Base-by-base conservation (phyloP, 2,113 vertebrate genomes). In the Rhabdomys dilectus region DNA sequence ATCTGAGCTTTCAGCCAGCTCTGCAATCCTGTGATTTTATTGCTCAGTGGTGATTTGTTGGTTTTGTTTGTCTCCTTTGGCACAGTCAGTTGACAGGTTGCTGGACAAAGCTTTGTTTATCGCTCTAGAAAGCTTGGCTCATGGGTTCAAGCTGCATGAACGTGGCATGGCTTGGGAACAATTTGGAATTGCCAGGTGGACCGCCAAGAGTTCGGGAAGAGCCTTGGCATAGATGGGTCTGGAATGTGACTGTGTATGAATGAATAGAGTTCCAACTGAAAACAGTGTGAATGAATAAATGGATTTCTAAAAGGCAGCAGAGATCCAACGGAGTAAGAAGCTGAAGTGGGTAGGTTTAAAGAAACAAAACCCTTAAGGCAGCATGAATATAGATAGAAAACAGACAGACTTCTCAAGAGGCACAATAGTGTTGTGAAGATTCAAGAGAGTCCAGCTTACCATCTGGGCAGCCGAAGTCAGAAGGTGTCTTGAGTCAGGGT, bases 11-110 rank as follows among this genome's bases (percentile, higher is more conserved):
- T 89, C 22, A 75, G 51, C 78, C 73, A 93, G 56, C 36, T 95
- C 86, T 64, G 42, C 66, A 89, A 89, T 53, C 53, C 56, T 82
- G 26, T 77, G 39, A 87, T 91, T 87, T 66, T 62, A 73, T 91
- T 91, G 86, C 89, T 97, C 94, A 91, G 56, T 58, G 90, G 73
- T 31, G 58, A 92, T 70, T 81, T 75, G 78, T 34, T 93, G 78
- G 70, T 80, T 93, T 76, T 89, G 53, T 90, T 80, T 77, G 68
- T 87, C 73, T 78, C 39, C 66, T 94, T 91, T 95, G 96, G 93
- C 92, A 90, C 24, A 21, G 51, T 73, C 24, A 19, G 21, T 22
- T 73, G 91, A 89, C 3, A 45, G 75, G 60, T 21, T 60, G 60
- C 84, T 96, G 80, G 93, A 80, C 36, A 56, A 56, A 7, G 62